Evolutionary conservation across 2,797 vertebrate species (phyloP), one percentile per base, ranked within the genome.

Genomic region (Micropoecilia bifurca): DNA sequence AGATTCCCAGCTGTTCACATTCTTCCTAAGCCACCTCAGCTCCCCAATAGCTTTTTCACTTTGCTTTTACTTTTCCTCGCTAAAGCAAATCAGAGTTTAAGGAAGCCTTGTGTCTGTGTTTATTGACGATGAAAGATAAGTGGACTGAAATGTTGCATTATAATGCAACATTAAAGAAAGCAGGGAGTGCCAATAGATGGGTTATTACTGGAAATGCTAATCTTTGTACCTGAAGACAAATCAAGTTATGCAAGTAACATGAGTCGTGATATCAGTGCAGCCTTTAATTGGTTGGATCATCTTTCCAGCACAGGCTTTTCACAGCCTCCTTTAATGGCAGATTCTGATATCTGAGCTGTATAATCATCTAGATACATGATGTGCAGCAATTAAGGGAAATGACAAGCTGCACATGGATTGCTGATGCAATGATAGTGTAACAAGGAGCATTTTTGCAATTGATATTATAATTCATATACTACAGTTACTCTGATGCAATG

Each of bases 381-480:
- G 41, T 47, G 20, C 14, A 79, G 46, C 18, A 69, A 73, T 69
- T 50, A 57, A 71, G 55, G n/a, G 33, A 10, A 43, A n/a, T 53
- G 78, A 79, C 72, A 69, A 55, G 59, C 12, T 45, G 36, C 72
- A 74, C 28, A 4, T 53, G 12, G 28, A 0, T 41, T 0, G 43
- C 43, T 84, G 75, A 83, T 33, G 73, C 78, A 86, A 78, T 43
- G n/a, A 43, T 28, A 83, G n/a, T 22, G 78, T 33, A 86, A 74
- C 33, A 63, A 28, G 30, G 48, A 79, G 47, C 33, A 53, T 53
- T 73, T 47, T 59, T 48, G 59, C 43, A 48, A 0, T 45, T 57
- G 0, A 48, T 13, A 33, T 71, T 33, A 6, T 53, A 71, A 80
- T 50, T 13, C 5, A 63, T 45, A 22, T 18, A 13, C 41, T 45